Conservation (phyloP, 53 echinoderm and acorn worm genomes). For the Zoroaster sp. region DNA sequence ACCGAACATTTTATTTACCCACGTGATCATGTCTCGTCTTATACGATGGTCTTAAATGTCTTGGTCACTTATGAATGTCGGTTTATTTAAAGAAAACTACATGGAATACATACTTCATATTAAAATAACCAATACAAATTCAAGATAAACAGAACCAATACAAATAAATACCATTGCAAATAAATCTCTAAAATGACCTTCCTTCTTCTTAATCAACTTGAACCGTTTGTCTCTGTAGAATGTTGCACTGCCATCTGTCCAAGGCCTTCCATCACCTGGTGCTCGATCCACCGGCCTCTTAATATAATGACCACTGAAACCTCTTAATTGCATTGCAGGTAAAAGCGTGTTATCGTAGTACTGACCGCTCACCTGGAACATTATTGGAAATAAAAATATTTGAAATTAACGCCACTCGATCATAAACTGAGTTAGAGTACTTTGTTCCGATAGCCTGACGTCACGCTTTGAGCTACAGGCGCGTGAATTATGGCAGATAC, state of each 20-base stretch:
- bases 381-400: neutral
- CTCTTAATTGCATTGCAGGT: neutral
- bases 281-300: neutral
- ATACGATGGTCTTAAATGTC: no score
- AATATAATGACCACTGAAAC: neutral
- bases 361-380: neutral
- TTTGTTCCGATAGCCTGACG: no score
- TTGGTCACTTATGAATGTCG: no score
- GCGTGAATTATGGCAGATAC: no score
- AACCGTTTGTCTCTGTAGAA: slow-evolving; percentile 65
- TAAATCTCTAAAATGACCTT: neutral
- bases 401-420: no score
- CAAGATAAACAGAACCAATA: neutral
- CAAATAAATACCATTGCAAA: no score
- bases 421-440: no score
- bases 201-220: slow-evolving; percentile 39
- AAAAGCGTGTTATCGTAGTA: neutral
- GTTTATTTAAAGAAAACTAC: no score
- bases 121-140: neutral
- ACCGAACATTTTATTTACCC: no score
- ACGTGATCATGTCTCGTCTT: no score
- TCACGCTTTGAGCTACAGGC: no score
- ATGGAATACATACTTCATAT: no score
- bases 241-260: slow-evolving; percentile 48
- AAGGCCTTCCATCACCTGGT: neutral